Base-by-base conservation (phyloP, 2,888 invertebrate species). In the Cyrtodaria siliqua region DNA sequence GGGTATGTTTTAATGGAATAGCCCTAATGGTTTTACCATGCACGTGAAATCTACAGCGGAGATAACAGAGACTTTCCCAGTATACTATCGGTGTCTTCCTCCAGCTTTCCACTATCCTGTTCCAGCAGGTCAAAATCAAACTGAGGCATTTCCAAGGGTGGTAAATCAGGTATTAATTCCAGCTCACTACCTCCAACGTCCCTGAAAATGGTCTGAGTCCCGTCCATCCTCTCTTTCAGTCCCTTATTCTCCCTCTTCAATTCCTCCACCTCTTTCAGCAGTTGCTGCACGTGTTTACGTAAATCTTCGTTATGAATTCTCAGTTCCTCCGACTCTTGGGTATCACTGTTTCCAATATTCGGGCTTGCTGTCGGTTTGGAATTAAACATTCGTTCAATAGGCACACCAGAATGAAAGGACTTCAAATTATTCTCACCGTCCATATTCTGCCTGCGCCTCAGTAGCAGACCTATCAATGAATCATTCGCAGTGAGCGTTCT, bases 121-220 rank as follows among this genome's bases (percentile, higher is more conserved):
- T 74, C 73, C 18, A 75, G 49, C 23, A 79, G 53, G 53, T 87
- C 86, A 88, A 94, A 94, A 87, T 95, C 95, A 88, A 95, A 95
- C 64, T 93, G 93, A 23, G 95, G 95, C 93, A 95, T 94, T 91
- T 95, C 95, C n/a, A 95, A 92, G 8, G 95, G 95, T 61, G 91
- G 90, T 60, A 91, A 80, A 44, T 95, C 94, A 1, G 95, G 95
- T 29, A 90, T 87, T 14, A 89, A 66, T 38, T 94, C 94, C 50
- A 95, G 90, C 0, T 94, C 93, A 33, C 59, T 40, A 16, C 61
- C 69, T 12, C 70, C 72, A 24, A 79, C 69, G 55, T 80, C 80
- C 62, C 59, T 63, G 90, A 75, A 79, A 23, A 82, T 63, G 49
- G 62, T 69, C 72, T 74, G 60, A 8, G 67, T 53, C 16, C 53